phyloP scores from a whole-genome alignment of 37 sponge, comb jelly and placozoan genomes.

The Diacarnus erythraeanus region DNA sequence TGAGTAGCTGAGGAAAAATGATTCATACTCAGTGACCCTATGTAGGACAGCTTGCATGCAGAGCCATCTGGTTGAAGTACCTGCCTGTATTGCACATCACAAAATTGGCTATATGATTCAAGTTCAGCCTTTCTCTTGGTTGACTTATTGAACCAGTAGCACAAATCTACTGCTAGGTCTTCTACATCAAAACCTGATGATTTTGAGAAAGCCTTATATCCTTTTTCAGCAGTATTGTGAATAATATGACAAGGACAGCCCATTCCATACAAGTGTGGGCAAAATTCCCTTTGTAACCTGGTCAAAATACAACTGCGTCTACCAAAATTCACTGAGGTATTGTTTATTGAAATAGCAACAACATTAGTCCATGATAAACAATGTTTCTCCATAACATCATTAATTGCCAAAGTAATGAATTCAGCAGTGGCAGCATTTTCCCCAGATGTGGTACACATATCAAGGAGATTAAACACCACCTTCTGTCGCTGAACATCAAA shows the following conservation, averaged over 20 bases:
- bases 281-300: not conserved
- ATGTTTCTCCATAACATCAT: not conserved
- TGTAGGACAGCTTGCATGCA: not conserved
- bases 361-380: not conserved
- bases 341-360: not conserved
- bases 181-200: constrained; percentile 8
- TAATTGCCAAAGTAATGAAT: not conserved
- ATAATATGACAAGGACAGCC: not conserved
- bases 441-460: not conserved
- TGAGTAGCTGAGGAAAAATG: not conserved
- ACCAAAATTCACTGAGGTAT: not conserved
- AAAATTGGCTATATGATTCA: constrained; percentile 1
- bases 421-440: not conserved
- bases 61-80: constrained; percentile 9
- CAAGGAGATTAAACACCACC: not conserved
- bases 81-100: not conserved
- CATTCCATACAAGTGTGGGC: not conserved
- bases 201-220: not conserved
- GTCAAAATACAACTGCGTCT: not conserved
- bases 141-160: constrained; percentile 9
- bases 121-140: not conserved
- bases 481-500: not conserved
- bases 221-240: constrained; percentile 2
- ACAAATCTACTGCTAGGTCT: constrained; percentile 4
- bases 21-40: not conserved